Base-by-base conservation (phyloP, 2,113 vertebrate genomes). In the Psilopogon haemacephalus region DNA sequence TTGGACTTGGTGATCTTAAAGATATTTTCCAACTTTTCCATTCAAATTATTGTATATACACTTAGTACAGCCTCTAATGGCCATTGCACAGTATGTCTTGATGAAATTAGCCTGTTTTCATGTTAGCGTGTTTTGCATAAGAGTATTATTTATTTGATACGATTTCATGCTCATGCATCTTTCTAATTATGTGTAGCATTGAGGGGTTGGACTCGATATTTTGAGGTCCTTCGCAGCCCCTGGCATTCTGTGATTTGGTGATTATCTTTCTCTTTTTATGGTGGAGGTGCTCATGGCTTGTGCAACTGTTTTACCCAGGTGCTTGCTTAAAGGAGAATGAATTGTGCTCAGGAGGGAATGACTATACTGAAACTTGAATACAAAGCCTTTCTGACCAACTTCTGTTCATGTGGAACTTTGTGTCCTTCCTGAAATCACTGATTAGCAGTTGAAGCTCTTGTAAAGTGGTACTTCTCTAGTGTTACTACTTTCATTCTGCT, bases 281-380 rank as follows among this genome's bases (percentile, higher is more conserved):
- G 42, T 0, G 1, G 4, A 4, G 6, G 3, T 73, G 50, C 19
- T 35, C 6, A 2, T 50, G 15, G 8, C 48, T 84, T 70, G 16
- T 81, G 67, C 23, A 89, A 28, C 8, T 44, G 3, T 44, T 76
- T 60, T 48, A 80, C 1, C 3, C 33, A 62, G 27, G 50, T 4
- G 0, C 9, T 80, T 73, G 5, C 35, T 56, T 38, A 26, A 8
- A 64, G 21, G 52, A 56, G 12, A 28, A 26, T 40, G 2, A 64
- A 6, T 54, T 74, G n/a, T 68, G 17, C 6, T 69, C 64, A 8
- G 7, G 11, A 40, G 44, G 6, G 28, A 75, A 23, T 42, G 7
- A 27, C 16, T 82, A 15, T 46, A 70, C 12, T 52, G 26, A 74
- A 87, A 68, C 2, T 18, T 75, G 21, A 44, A 19, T 38, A 19